Evolutionary conservation across 2,113 vertebrate genomes (phyloP), one percentile per base, ranked within the genome.

Genomic region (Galeopterus variegatus): DNA sequence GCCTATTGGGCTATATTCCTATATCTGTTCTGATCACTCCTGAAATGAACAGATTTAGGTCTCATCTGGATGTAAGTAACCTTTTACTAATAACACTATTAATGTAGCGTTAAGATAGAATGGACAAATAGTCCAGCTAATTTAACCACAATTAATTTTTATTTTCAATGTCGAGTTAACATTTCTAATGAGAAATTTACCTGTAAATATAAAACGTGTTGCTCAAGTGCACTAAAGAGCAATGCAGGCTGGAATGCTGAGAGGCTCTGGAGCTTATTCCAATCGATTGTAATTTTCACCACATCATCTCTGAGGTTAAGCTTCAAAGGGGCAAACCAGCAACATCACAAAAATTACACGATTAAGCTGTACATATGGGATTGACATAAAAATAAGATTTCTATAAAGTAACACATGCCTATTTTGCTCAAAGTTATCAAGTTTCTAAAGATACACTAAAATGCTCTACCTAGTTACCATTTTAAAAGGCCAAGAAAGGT

Each of bases 161-260:
- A 87, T 97, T 95, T 80, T 96, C 94, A 97, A 89, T 87, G 81
- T 73, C 70, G 28, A 96, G 79, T 94, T 18, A 97, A 97, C 31
- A 91, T 24, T 90, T 93, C 96, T 96, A 95, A 92, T 21, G 52
- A 97, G 97, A 97, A 97, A 98, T 98, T 99, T 99, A 99, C 99
- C 99, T 99, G 99, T 97, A 99, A 99, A 98, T 99, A 99, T 65
- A 98, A 98, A 96, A 99, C 98, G 87, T 99, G 99, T 88, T 99
- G 98, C 96, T 99, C 99, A 97, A 99, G 98, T 98, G 98, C 99
- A 97, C 81, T 98, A 98, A 98, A 98, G 50, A 99, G 97, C 36
- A 98, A 95, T 12, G 98, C 33, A 56, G 99, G 99, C 96, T 99
- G 98, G 94, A 99, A 98, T 65, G 98, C 97, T 15, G 98, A 98